Evolutionary conservation across 2,113 vertebrate species (phyloP).

Genomic region (Crotalus horridus): DNA sequence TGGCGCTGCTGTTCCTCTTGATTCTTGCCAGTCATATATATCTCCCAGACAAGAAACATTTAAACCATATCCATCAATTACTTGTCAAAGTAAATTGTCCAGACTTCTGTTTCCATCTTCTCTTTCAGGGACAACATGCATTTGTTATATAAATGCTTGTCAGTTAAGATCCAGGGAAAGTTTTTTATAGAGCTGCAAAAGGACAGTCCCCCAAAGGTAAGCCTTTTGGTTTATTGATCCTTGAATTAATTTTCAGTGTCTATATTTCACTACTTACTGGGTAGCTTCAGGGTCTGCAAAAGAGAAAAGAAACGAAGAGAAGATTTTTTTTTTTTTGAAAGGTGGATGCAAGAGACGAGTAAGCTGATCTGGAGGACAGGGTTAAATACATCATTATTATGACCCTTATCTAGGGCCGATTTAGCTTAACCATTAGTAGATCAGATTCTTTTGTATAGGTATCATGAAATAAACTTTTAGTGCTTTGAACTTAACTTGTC

Average conservation of each 20-base stretch:
- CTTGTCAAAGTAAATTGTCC: background rate
- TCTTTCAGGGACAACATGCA: accelerated
- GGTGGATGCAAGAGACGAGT: background rate
- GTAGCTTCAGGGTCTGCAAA: too few relatives aligned
- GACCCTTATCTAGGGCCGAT: background rate
- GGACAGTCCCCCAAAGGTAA: too few relatives aligned
- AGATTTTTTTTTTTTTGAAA: background rate
- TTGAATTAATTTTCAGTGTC: background rate
- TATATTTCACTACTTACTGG: background rate
- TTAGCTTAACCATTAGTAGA: too few relatives aligned
- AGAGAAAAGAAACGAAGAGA: background rate
- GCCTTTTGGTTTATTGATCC: background rate
- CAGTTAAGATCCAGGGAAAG: background rate
- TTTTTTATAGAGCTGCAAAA: conserved; percentile 10
- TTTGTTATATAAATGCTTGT: background rate
- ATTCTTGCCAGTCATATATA: background rate
- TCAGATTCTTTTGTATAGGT: background rate
- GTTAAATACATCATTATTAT: background rate
- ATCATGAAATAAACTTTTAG: background rate
- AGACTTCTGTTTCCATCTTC: background rate
- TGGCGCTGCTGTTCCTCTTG: background rate
- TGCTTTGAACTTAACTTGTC: background rate
- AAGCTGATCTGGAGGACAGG: background rate
- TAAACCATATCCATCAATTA: conserved; percentile 7
- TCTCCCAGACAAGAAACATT: background rate